These are phyloP conservation scores for Bothrops jararaca DNA, from an alignment of 2,113 vertebrate species.

Conservation along the genomic window DNA sequence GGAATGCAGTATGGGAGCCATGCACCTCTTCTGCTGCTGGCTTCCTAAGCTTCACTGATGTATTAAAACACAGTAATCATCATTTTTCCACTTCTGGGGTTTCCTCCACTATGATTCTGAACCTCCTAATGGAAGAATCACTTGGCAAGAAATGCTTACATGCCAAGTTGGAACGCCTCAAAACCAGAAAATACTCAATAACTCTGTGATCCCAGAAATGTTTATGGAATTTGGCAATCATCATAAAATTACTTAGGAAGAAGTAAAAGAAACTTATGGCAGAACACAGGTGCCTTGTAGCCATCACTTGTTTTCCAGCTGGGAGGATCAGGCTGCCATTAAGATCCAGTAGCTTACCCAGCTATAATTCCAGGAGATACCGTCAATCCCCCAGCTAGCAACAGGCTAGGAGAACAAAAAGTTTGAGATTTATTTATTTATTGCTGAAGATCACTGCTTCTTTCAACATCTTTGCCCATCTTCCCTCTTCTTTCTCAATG, in stretches of 20 bases:
- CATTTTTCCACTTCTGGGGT: not conserved
- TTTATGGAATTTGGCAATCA: not conserved
- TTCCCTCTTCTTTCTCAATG: not conserved
- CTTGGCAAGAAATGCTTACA: not conserved
- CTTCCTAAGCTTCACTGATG: not conserved
- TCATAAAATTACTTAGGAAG: not conserved
- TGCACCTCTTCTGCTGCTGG: not conserved
- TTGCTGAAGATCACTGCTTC: not conserved
- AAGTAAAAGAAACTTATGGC: not conserved
- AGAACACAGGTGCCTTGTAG: not conserved
- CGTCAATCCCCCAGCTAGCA: not conserved
- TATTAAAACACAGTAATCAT: not conserved
- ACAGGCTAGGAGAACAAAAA: not conserved
- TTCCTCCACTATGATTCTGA: not conserved
- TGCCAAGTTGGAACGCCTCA: not conserved
- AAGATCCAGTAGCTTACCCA: not conserved
- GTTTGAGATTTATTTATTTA: not conserved
- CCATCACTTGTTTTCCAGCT: not conserved
- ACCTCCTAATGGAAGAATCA: not conserved
- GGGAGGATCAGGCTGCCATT: not conserved
- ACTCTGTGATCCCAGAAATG: not conserved
- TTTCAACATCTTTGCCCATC: not conserved
- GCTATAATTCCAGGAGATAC: slow-evolving; percentile 5
- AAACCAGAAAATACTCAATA: not conserved
- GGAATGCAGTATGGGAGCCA: not conserved